Evolutionary conservation across 2,113 vertebrate genomes (phyloP), one percentile per base, ranked within the genome.

Genomic region (Mustela nigripes): DNA sequence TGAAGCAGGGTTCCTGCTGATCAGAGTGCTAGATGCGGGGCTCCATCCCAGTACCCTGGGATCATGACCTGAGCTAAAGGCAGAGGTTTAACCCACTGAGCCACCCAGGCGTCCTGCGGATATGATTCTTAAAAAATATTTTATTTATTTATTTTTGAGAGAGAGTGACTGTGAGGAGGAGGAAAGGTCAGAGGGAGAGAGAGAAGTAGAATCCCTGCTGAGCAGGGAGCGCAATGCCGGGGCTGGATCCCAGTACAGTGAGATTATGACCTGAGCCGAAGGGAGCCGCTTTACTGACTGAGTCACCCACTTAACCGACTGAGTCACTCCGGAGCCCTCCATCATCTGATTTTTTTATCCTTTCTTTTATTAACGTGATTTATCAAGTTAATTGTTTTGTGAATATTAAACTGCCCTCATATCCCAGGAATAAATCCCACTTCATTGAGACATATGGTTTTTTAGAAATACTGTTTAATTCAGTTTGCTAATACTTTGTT

Each of bases 171-270:
- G 5, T 63, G 62, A 31, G 11, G 5, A 12, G 26, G 11, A 26
- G 11, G 62, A 26, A 63, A 28, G 39, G 39, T 39, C 39, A 39
- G 62, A 33, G 16, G 16, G 33, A n/a, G 33, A 69, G 65, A 16
- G 65, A n/a, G 16, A 69, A 67, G 65, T 16, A 69, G 53, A 56
- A 16, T 56, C 53, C 53, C 53, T 56, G 53, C 31, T n/a, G 16
- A 69, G 33, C 16, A 69, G 33, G 65, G 33, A 69, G 33, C 7
- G 33, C 1, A n/a, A 8, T 0, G 16, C 0, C 1, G 16, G 33
- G 33, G 16, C 63, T 69, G 8, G 33, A n/a, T 69, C 16, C 33
- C 33, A 19, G 33, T 33, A n/a, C 33, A 16, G 33, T n/a, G 33
- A 14, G 33, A 69, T 69, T 14, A 69, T 69, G 65, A 69, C 65